These are phyloP conservation scores for Xanthia icteritia DNA, from an alignment of 2,888 invertebrate genomes.

Conservation along the genomic window DNA sequence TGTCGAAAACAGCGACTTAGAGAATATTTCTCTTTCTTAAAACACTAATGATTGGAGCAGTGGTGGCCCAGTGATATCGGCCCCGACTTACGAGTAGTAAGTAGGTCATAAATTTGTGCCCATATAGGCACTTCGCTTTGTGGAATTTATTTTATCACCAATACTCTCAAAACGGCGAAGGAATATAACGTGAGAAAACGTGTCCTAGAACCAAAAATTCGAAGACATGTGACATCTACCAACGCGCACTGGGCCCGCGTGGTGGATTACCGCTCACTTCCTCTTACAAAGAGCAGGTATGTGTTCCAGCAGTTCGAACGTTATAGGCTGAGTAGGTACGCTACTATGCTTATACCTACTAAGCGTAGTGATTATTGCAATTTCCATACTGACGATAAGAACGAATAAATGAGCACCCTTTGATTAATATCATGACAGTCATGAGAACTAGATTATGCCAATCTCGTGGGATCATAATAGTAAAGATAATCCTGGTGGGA, in stretches of 20 bases:
- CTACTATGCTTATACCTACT: neutral
- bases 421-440: neutral
- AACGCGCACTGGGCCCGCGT: neutral
- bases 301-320: neutral
- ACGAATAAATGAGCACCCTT: neutral
- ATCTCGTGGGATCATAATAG: constrained; percentile 17
- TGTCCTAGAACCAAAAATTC: neutral
- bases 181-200: neutral
- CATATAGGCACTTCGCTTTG: too few relatives aligned
- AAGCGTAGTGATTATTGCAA: neutral
- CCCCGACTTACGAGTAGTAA: neutral
- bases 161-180: neutral
- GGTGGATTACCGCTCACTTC: neutral
- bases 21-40: neutral
- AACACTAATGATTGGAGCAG: neutral
- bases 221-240: neutral
- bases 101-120: neutral
- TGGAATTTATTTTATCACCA: neutral
- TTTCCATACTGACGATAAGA: neutral
- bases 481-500: constrained; percentile 19
- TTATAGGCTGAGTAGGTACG: neutral
- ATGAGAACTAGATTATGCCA: constrained; percentile 5
- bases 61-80: neutral
- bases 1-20: neutral
- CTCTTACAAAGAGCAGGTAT: neutral